Evolutionary conservation across 2,888 invertebrate species (phyloP).

Genomic region (Drosophila nr. perissopoda): DNA sequence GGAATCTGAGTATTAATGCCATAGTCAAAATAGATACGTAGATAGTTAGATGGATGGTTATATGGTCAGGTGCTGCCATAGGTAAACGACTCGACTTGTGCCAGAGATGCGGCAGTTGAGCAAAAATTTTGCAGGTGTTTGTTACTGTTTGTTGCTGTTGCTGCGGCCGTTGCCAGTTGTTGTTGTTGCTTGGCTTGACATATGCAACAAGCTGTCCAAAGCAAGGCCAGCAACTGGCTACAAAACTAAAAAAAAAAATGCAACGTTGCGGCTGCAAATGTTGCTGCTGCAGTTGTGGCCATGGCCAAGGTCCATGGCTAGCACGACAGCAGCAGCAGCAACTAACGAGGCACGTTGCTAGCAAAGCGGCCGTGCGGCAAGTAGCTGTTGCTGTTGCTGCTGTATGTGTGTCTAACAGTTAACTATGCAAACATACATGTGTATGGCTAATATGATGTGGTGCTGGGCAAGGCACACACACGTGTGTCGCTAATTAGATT

Average conservation of each 20-base stretch:
- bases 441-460: constrained; percentile 56
- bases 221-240: constrained; percentile 58
- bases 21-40: constrained; percentile 47
- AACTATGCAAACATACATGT: constrained; percentile 61
- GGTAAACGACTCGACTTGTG: constrained; percentile 27
- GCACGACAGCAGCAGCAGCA: constrained; percentile 51
- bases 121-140: constrained; percentile 45
- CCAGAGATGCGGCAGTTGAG: constrained; percentile 29
- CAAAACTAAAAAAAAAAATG: constrained; percentile 19
- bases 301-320: constrained; percentile 59
- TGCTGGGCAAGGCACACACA: constrained; percentile 53
- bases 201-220: constrained; percentile 60
- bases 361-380: constrained; percentile 71
- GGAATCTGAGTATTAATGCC: constrained; percentile 34
- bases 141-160: constrained; percentile 32
- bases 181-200: constrained; percentile 51
- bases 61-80: constrained; percentile 19
- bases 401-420: constrained; percentile 58
- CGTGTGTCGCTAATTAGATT: constrained; percentile 66
- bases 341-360: constrained; percentile 70
- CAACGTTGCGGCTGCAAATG: constrained; percentile 14
- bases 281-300: constrained; percentile 36
- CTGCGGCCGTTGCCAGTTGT: constrained; percentile 10
- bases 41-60: constrained; percentile 30
- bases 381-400: constrained; percentile 9